A percentile compares a stretch with the other conserved stretches of the same genome.
These are phyloP conservation scores for Sciurus vulgaris DNA, from an alignment of 2,797 vertebrate genomes.

Conservation along the genomic window DNA sequence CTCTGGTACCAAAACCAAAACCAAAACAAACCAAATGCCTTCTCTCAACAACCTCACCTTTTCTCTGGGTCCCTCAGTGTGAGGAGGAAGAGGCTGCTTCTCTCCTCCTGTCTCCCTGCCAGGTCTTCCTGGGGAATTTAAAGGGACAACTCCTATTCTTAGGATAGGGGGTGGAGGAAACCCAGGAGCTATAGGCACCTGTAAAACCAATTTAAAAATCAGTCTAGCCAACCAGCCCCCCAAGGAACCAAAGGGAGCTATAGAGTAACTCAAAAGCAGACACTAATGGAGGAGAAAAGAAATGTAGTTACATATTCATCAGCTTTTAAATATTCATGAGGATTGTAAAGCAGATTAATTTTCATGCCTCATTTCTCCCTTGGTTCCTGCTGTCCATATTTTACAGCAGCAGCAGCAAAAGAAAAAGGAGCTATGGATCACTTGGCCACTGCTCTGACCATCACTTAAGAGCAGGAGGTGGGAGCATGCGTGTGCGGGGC, in stretches of 20 bases:
- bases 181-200: slow-evolving; percentile 60
- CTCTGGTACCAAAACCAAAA: too few relatives aligned
- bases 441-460: slow-evolving; percentile 45
- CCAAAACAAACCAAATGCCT: background rate
- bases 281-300: slow-evolving; percentile 83
- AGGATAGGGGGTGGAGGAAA: background rate
- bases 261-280: slow-evolving; percentile 79
- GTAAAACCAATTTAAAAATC: slow-evolving; percentile 78
- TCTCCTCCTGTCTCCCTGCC: background rate
- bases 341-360: slow-evolving; percentile 87
- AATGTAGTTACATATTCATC: slow-evolving; percentile 87
- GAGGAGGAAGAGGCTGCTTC: background rate
- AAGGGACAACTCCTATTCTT: slow-evolving; percentile 46
- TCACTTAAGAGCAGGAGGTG: background rate
- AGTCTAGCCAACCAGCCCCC: slow-evolving; percentile 77
- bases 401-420: slow-evolving; percentile 72
- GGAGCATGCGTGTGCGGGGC: too few relatives aligned
- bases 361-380: slow-evolving; percentile 87
- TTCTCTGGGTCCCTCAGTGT: background rate
- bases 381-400: slow-evolving; percentile 82
- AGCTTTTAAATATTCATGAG: slow-evolving; percentile 88
- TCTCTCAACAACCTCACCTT: background rate
- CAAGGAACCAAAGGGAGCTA: slow-evolving; percentile 77
- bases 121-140: slow-evolving; percentile 36
- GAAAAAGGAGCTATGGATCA: slow-evolving; percentile 62